Percentiles rank a stretch among this genome's conserved stretches.
Evolutionary conservation across 1,140 invertebrate species (phyloP).

Genomic region (Tetragonula clypearis): DNA sequence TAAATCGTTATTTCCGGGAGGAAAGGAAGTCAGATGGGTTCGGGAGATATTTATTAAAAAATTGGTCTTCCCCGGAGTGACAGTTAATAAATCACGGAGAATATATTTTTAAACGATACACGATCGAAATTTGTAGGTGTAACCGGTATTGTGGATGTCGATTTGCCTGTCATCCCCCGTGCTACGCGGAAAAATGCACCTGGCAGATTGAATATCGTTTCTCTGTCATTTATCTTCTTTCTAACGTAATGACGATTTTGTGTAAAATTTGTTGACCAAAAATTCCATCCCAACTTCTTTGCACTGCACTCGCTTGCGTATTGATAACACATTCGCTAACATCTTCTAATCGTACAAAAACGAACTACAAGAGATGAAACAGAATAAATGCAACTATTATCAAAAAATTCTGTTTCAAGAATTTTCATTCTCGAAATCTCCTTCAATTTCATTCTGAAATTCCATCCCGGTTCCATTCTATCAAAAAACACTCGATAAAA

Average conservation of each 20-base stretch:
- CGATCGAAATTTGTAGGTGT: neutral
- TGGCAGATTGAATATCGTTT: conserved; percentile 5
- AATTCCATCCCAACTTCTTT: too few relatives aligned
- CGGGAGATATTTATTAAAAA: neutral
- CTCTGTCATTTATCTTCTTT: conserved; percentile 13
- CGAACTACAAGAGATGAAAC: neutral
- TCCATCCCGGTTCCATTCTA: neutral
- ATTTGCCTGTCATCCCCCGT: neutral
- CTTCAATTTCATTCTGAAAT: neutral
- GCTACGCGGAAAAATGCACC: neutral
- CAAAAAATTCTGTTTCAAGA: neutral
- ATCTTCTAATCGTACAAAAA: too few relatives aligned
- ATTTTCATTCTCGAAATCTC: neutral
- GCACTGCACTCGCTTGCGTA: too few relatives aligned
- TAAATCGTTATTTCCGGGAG: neutral
- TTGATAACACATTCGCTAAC: too few relatives aligned
- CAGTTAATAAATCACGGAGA: conserved; percentile 19
- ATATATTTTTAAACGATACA: conserved; percentile 6
- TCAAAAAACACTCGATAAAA: neutral
- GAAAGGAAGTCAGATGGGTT: neutral
- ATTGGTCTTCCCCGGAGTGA: neutral
- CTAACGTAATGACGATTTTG: neutral
- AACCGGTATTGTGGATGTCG: neutral
- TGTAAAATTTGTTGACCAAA: neutral
- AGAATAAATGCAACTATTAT: neutral